Evolutionary conservation across 2,888 invertebrate species (phyloP).

Genomic region (Brachynemurus nebulosus): DNA sequence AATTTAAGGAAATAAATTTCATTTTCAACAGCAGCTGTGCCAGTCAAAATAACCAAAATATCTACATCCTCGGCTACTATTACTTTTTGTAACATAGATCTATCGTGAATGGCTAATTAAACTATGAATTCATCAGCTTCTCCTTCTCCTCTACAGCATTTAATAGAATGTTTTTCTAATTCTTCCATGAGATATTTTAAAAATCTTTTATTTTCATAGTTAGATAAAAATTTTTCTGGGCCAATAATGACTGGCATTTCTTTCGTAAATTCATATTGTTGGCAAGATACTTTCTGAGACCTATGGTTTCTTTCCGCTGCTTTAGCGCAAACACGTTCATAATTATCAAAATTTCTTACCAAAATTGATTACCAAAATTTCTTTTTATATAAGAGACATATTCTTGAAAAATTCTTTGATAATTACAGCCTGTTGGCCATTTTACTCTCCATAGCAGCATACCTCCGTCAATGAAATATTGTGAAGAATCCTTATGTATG

Average conservation of each 20-base stretch:
- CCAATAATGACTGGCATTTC: neutral
- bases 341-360: conserved; percentile 15
- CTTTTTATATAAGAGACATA: conserved; percentile 14
- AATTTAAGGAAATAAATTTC: too few relatives aligned
- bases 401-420: conserved; percentile 10
- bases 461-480: conserved; percentile 16
- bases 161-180: neutral
- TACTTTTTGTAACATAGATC: neutral
- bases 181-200: neutral
- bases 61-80: too few relatives aligned
- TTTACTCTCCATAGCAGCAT: conserved; percentile 16
- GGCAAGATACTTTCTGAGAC: conserved; percentile 4
- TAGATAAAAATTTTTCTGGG: conserved; percentile 1
- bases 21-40: too few relatives aligned
- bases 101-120: neutral
- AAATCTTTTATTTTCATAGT: conserved; percentile 1
- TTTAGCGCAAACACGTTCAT: conserved; percentile 12
- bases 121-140: conserved; percentile 2
- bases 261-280: neutral
- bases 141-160: neutral
- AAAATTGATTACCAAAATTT: conserved; percentile 11
- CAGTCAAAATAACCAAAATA: too few relatives aligned
- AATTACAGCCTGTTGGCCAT: conserved; percentile 12
- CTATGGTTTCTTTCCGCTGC: conserved; percentile 13
- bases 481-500: conserved; percentile 3